phyloP scores from a whole-genome alignment of 2,113 vertebrate genomes.

The Leptocoma aspasia region DNA sequence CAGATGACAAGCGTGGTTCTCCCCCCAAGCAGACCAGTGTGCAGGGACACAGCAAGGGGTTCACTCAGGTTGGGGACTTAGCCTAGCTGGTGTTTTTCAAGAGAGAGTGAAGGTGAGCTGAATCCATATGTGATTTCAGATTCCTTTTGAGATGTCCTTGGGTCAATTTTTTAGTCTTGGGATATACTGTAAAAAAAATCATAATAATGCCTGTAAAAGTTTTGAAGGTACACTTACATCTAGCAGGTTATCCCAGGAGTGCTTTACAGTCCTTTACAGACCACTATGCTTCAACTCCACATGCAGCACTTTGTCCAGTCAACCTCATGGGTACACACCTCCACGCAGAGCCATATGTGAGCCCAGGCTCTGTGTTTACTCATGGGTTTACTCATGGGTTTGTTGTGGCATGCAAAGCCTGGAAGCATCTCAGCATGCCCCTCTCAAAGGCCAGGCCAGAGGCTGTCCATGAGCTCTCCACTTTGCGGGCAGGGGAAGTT shows the following conservation, averaged over 20 bases:
- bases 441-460: background rate
- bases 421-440: background rate
- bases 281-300: accelerated
- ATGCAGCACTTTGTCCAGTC: background rate
- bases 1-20: background rate
- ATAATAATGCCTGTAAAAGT: background rate
- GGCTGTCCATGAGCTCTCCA: background rate
- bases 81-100: background rate
- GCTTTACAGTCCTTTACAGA: background rate
- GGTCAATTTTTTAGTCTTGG: background rate
- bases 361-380: background rate
- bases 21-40: background rate
- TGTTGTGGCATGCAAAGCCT: background rate
- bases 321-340: accelerated
- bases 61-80: background rate
- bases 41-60: background rate
- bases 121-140: background rate
- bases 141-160: background rate
- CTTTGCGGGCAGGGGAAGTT: background rate
- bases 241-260: background rate
- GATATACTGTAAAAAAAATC: background rate
- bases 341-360: accelerated
- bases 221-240: background rate
- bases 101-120: background rate
- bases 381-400: background rate